Conservation (phyloP, 2,888 invertebrate species). For the Clivina fossor region DNA sequence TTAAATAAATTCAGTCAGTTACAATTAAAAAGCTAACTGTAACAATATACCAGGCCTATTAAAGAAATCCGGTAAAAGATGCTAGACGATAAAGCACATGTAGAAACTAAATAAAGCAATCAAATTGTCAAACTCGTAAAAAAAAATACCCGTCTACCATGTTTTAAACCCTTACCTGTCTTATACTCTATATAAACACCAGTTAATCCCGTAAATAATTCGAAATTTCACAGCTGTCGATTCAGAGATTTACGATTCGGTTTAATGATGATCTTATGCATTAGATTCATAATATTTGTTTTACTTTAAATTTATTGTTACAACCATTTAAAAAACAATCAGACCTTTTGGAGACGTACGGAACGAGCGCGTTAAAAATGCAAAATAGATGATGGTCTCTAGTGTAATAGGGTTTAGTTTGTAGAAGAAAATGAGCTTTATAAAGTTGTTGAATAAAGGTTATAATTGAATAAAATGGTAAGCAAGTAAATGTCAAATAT, state of each 20-base stretch:
- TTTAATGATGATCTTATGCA: constrained; percentile 32
- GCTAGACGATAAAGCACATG: too few species aligned
- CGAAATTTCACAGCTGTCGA: constrained; percentile 27
- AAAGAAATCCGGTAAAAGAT: too few species aligned
- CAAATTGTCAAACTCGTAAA: too few species aligned
- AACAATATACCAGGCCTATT: too few species aligned
- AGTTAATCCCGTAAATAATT: constrained; percentile 11
- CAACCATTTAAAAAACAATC: constrained; percentile 34
- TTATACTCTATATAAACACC: too few species aligned
- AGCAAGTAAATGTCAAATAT: constrained; percentile 23
- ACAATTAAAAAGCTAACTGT: too few species aligned
- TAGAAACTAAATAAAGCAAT: too few species aligned
- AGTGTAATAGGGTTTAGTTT: constrained; percentile 14
- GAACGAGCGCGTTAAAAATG: constrained; percentile 1
- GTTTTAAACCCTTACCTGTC: too few species aligned
- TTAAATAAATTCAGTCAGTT: too few species aligned
- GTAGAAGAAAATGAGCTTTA: constrained; percentile 14
- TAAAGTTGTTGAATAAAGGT: neutral
- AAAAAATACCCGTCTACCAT: too few species aligned
- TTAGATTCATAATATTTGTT: constrained; percentile 34
- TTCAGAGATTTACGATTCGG: constrained; percentile 25
- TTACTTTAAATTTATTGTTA: constrained; percentile 29
- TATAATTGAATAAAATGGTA: neutral
- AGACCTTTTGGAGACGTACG: constrained; percentile 1
- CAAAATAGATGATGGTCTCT: constrained; percentile 12